phyloP scores from a whole-genome alignment of 2,113 vertebrate species.

The Vidua chalybeata region DNA sequence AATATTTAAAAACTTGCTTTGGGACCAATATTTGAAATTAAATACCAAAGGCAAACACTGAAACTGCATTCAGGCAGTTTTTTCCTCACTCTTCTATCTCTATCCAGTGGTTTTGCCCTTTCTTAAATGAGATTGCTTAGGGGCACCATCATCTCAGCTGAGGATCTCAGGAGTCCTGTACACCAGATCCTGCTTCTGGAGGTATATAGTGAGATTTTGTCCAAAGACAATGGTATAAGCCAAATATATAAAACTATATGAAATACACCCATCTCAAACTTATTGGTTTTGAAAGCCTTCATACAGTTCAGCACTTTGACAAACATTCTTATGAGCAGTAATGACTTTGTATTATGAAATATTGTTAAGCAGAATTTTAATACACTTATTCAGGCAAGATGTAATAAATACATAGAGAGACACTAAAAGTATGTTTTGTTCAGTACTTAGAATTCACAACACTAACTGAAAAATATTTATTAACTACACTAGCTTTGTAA shows the following conservation, averaged over 20 bases:
- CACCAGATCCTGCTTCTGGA: neutral
- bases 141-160: neutral
- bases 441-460: constrained; percentile 15
- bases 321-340: neutral
- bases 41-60: neutral
- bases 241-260: neutral
- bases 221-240: neutral
- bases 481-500: neutral
- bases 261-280: neutral
- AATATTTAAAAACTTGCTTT: neutral
- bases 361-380: neutral
- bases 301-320: neutral
- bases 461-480: neutral
- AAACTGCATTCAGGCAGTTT: neutral
- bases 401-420: neutral
- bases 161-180: too few species aligned
- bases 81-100: neutral
- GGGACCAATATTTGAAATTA: neutral
- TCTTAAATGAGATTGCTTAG: neutral
- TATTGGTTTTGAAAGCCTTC: neutral
- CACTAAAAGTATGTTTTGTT: neutral
- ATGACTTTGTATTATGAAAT: neutral
- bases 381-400: neutral
- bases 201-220: neutral
- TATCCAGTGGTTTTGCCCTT: neutral